Evolutionary conservation across 2,113 vertebrate species (phyloP).

Genomic region (Oostethus manadensis): DNA sequence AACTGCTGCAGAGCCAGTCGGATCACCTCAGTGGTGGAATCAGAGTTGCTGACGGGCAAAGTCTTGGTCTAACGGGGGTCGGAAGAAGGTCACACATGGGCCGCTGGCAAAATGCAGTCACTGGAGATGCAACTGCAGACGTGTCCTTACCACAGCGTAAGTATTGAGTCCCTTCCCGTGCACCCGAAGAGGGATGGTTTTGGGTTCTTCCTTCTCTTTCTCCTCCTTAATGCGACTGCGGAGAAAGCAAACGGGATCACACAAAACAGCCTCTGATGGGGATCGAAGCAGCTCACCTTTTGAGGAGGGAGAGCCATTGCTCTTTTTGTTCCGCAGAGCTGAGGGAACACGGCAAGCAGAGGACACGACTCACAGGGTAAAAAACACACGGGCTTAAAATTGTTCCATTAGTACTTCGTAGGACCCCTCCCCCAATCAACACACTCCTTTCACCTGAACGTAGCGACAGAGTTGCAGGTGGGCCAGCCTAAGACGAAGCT

Average conservation of each 20-base stretch:
- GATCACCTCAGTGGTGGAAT: constrained; percentile 85
- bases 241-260: constrained; percentile 7
- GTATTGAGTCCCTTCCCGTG: constrained; percentile 86
- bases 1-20: constrained; percentile 86
- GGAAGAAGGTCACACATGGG: neutral
- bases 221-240: constrained; percentile 86
- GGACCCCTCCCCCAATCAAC: too few relatives aligned
- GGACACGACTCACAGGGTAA: neutral
- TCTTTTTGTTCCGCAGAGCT: constrained; percentile 88
- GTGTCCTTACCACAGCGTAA: constrained; percentile 82
- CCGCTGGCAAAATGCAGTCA: too few relatives aligned
- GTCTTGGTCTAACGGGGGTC: constrained; percentile 80
- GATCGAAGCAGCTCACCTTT: constrained; percentile 73
- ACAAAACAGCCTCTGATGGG: neutral
- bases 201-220: constrained; percentile 87
- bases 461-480: constrained; percentile 87
- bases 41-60: constrained; percentile 82
- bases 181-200: constrained; percentile 89
- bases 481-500: constrained; percentile 98
- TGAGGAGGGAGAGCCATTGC: constrained; percentile 83
- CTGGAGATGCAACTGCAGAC: too few relatives aligned
- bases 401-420: too few relatives aligned
- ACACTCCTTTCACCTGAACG: constrained; percentile 80
- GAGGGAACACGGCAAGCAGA: constrained; percentile 9
- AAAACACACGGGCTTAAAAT: neutral